Base-by-base conservation (phyloP, 1,140 invertebrate genomes). In the Papilio polyxenes region DNA sequence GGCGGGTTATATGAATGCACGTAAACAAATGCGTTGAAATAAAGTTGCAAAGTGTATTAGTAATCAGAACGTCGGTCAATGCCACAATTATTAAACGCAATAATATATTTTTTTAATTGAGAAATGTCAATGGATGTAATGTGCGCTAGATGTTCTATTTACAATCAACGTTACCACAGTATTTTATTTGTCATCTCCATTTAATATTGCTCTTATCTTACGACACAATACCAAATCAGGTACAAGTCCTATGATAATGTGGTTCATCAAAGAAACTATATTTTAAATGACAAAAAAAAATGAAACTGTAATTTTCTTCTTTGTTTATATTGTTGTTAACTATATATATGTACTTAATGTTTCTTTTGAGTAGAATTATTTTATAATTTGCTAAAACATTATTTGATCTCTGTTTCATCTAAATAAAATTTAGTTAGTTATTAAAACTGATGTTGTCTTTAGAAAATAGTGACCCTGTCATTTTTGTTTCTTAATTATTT, bases 1-100 rank as follows among this genome's bases (percentile, higher is more conserved):
- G 84, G 87, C 87, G 84, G 82, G 84, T 74, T 56, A 86, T 88
- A 86, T 81, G 77, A 90, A 89, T 83, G 80, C 79, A 51, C 76
- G 62, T 81, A 62, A 77, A 84, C 75, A 82, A 80, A 77, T 82
- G 65, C 72, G 65, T 81, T 82, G 77, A 49, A 80, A 82, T 81
- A 80, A 77, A 84, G 81, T 59, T 80, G 78, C 78, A 81, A 72
- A 75, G 49, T 7, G 78, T 82, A 84, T 84, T 82, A 76, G 81
- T 81, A 75, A 82, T 80, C 75, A 80, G 74, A 62, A 84, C 51
- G 65, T 37, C 40, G 75, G 72, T 84, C 83, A 84, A 84, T 84
- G 83, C 81, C 83, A 80, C 78, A 76, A 81, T 75, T 80, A 82
- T 82, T 82, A 72, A 37, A 72, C 65, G 31, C 65, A 72, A 72